Evolutionary conservation across 2,797 vertebrate genomes (phyloP).

Genomic region (Diglossa cyanea): DNA sequence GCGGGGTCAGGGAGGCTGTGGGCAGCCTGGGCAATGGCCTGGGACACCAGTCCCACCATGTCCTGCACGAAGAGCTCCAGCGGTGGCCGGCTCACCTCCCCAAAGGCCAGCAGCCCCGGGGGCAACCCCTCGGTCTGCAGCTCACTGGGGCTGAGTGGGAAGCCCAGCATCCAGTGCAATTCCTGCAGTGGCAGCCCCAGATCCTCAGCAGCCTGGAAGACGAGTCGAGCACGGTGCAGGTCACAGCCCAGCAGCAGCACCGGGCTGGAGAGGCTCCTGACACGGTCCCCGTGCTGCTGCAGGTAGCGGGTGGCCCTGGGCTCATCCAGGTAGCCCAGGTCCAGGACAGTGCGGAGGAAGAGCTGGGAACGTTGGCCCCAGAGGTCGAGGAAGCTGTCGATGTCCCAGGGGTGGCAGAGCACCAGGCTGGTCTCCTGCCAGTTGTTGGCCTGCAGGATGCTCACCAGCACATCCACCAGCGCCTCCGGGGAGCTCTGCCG

Average conservation of each 20-base stretch:
- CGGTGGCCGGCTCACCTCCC: constrained; percentile 79
- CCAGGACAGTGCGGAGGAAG: constrained; percentile 75
- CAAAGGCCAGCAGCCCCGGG: constrained; percentile 84
- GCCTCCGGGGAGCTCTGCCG: constrained; percentile 78
- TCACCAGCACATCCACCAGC: constrained; percentile 79
- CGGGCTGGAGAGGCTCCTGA: constrained; percentile 69
- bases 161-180: constrained; percentile 87
- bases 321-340: constrained; percentile 73
- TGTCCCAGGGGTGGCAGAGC: constrained; percentile 84
- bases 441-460: constrained; percentile 75
- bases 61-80: constrained; percentile 85
- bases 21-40: constrained; percentile 73
- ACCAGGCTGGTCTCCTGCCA: constrained; percentile 82
- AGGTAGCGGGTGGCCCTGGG: constrained; percentile 71
- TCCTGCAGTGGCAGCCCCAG: constrained; percentile 76
- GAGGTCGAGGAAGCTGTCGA: constrained; percentile 74
- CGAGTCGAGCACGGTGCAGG: constrained; percentile 46
- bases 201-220: constrained; percentile 77
- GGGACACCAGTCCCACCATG: constrained; percentile 77
- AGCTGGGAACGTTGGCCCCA: constrained; percentile 76
- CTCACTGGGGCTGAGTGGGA: constrained; percentile 75
- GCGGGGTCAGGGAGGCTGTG: constrained; percentile 67
- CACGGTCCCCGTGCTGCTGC: constrained; percentile 59
- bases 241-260: constrained; percentile 83
- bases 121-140: constrained; percentile 85